Percentiles rank a stretch among this genome's conserved stretches.
Conservation (phyloP, 2,888 invertebrate genomes). For the Zhuqinia jingwanae region DNA sequence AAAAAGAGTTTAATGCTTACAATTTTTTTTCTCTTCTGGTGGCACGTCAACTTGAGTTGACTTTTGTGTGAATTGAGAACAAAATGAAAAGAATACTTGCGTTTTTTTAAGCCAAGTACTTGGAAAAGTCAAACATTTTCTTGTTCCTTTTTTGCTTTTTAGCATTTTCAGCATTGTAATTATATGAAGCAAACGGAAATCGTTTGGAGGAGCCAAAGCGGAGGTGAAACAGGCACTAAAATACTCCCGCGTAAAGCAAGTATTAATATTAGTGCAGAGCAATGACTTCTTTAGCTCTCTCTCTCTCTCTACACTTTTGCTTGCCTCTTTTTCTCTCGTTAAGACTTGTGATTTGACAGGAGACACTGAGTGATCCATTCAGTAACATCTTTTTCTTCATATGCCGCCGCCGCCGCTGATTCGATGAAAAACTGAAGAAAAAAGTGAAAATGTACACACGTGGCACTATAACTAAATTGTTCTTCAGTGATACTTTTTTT, state of each 20-base stretch:
- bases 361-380: constrained; percentile 62
- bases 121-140: constrained; percentile 32
- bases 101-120: neutral
- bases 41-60: constrained; percentile 18
- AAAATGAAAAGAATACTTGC: neutral
- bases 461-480: neutral
- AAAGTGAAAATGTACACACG: constrained; percentile 49
- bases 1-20: constrained; percentile 50
- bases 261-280: constrained; percentile 32
- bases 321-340: constrained; percentile 36
- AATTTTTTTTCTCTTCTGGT: constrained; percentile 24
- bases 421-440: neutral
- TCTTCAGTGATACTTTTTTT: neutral
- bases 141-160: no score
- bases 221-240: constrained; percentile 27
- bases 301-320: neutral
- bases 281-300: constrained; percentile 52
- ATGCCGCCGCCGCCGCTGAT: no score
- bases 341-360: constrained; percentile 62
- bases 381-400: constrained; percentile 18
- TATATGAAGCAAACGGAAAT: constrained; percentile 42
- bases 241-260: constrained; percentile 19
- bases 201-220: constrained; percentile 24
- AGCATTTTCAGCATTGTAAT: constrained; percentile 34
- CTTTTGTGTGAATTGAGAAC: constrained; percentile 13